Evolutionary conservation across 2,888 invertebrate genomes (phyloP), one percentile per base, ranked within the genome.

Genomic region (Vesta saturnalis): DNA sequence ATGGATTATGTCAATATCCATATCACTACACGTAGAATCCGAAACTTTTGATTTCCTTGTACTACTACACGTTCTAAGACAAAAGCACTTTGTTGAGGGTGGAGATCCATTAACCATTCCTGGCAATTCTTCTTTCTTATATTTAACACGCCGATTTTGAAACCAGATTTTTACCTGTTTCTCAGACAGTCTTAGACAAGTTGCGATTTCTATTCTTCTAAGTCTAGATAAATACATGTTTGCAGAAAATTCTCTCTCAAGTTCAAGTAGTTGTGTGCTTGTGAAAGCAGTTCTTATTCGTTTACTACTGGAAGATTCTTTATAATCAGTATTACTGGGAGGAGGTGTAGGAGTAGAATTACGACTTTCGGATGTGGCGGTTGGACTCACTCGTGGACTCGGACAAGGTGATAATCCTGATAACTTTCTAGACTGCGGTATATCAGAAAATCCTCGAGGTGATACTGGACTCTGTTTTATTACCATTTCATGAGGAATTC

Each of bases 141-240:
- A 89, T 82, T 97, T 97, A 0, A 97, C 97, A 1, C 96, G 88
- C 4, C 96, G 89, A 83, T 97, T 97, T 82, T 97, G 95, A 84
- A 97, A 97, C 97, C 96, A 95, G 74, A 94, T 94, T 83, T 94
- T 97, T 72, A 97, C 96, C 85, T 97, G 97, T 80, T 97, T 97
- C 83, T 97, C 97, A 0, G 95, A 95, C 0, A 97, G 85, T 59
- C 93, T 89, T 69, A 97, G 84, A 73, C 93, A 91, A 22, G 94
- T 95, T 1, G 97, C 97, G 62, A 97, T 97, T 84, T 97, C 96
- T 73, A 97, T 97, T 66, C 97, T 87, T 60, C 97, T 87, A 73
- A 97, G 83, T 47, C 97, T 87, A 0, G 96, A 95, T 35, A 97
- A 85, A 80, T 97, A 97, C 91, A 95, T 96, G 81, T 96, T 97